Percentiles rank a stretch among this genome's conserved stretches.
These are phyloP conservation scores for Amazona vittata DNA, from an alignment of 2,113 vertebrate species.

Conservation along the genomic window DNA sequence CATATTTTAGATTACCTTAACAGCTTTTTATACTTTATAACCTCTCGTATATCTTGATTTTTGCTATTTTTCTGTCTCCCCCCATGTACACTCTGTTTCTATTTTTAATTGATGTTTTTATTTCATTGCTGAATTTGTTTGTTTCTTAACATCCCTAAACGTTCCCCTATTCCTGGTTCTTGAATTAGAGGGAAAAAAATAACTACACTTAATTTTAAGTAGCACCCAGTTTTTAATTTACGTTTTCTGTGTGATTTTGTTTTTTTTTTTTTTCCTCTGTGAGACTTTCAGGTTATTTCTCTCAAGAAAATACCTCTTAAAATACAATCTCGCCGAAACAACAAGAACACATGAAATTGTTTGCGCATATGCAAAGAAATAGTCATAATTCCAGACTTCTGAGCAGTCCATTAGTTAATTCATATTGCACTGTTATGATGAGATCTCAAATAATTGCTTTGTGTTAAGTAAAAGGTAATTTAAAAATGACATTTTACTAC, in stretches of 20 bases:
- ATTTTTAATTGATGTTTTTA: background rate
- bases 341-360: background rate
- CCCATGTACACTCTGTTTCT: background rate
- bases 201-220: background rate
- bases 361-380: background rate
- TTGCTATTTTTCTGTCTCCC: background rate
- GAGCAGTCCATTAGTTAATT: background rate
- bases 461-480: background rate
- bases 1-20: background rate
- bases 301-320: background rate
- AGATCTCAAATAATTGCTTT: background rate
- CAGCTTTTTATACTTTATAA: background rate
- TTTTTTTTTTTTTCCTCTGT: background rate
- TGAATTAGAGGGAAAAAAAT: background rate
- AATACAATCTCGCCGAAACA: background rate
- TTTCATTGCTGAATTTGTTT: background rate
- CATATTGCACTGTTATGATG: background rate
- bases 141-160: background rate
- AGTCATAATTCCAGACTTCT: background rate
- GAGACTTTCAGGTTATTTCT: background rate
- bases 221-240: background rate
- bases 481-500: background rate
- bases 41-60: background rate
- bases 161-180: background rate
- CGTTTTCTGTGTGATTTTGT: background rate